These are phyloP conservation scores for Poecilia wingei DNA, from an alignment of 2,797 vertebrate genomes.

Conservation along the genomic window DNA sequence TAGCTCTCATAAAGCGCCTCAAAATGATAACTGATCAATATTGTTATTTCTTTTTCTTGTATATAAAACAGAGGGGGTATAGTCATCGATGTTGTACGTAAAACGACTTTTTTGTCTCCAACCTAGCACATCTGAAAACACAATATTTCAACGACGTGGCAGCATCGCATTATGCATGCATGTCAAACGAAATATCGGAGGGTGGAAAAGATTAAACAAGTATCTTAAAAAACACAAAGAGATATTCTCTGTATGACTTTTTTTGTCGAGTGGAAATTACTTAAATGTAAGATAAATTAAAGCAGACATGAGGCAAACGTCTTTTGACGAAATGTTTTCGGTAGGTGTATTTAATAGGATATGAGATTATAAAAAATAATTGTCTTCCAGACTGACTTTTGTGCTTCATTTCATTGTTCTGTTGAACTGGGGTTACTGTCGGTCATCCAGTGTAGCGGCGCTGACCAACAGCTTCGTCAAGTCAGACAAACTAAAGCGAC, in stretches of 20 bases:
- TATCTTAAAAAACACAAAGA: neutral
- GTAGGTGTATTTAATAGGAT: neutral
- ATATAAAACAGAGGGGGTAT: neutral
- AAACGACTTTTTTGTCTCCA: neutral
- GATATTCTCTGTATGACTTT: neutral
- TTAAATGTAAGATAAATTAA: neutral
- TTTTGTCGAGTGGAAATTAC: neutral
- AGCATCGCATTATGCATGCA: neutral
- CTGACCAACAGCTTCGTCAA: constrained; percentile 44
- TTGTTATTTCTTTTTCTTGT: neutral
- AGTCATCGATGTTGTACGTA: neutral
- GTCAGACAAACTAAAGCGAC: rapidly evolving
- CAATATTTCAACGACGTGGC: neutral
- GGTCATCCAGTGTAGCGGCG: constrained; percentile 69
- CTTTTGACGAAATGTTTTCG: neutral
- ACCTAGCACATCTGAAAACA: neutral
- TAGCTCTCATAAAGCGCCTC: neutral
- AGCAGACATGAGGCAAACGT: neutral
- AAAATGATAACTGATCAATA: neutral
- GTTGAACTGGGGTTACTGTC: constrained; percentile 75
- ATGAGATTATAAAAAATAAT: neutral
- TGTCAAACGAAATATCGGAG: neutral
- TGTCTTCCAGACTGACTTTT: constrained; percentile 5
- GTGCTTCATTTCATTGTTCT: constrained; percentile 68
- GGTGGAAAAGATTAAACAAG: neutral